Evolutionary conservation across 2,797 vertebrate species (phyloP).

Genomic region (Falco cherrug): DNA sequence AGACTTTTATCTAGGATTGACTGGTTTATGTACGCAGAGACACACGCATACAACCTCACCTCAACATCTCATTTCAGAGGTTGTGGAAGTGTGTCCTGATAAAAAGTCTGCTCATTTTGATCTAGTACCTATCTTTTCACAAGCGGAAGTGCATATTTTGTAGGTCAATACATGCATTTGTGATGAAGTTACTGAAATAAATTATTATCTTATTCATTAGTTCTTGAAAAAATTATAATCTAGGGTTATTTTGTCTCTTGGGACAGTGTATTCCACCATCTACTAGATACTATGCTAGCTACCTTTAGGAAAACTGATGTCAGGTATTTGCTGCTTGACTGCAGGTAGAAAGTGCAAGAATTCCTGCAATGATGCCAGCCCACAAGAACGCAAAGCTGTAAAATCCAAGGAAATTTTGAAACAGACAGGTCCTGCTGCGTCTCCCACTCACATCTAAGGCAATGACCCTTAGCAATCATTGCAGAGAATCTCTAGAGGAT

Average conservation of each 20-base stretch:
- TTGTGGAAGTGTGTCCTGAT: neutral
- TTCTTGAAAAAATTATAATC: neutral
- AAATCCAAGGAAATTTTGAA: neutral
- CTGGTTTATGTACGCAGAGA: neutral
- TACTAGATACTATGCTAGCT: neutral
- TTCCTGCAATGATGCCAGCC: neutral
- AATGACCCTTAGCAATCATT: neutral
- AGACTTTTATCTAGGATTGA: neutral
- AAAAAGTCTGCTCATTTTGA: neutral
- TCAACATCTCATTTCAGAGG: neutral
- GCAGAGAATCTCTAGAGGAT: neutral
- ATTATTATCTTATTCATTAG: neutral
- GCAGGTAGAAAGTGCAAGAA: neutral
- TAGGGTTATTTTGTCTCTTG: neutral
- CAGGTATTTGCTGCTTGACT: neutral
- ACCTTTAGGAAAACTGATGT: neutral
- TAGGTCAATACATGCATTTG: neutral
- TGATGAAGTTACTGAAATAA: neutral
- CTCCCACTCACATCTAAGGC: neutral
- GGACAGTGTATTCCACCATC: neutral
- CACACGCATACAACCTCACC: neutral
- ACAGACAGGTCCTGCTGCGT: fast-evolving
- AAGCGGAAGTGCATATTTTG: neutral
- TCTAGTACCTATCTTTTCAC: neutral
- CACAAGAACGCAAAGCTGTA: neutral